These are phyloP conservation scores for Phorcus lineatus DNA, from an alignment of 2,888 invertebrate species.

Conservation along the genomic window DNA sequence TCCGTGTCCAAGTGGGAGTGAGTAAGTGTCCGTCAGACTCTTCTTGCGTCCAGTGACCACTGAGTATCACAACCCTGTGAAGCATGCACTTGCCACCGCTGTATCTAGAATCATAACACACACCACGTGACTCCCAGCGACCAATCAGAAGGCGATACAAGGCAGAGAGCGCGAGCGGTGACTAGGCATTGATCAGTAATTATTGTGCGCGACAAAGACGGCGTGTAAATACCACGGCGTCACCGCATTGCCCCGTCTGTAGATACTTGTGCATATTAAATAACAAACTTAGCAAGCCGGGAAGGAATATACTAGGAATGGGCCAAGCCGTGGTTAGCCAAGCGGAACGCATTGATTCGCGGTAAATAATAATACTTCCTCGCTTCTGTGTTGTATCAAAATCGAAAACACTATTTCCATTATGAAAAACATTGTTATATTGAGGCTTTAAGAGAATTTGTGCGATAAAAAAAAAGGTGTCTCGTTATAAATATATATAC, in stretches of 20 bases:
- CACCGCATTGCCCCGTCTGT: neutral
- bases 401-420: too few relatives aligned
- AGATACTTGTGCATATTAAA: neutral
- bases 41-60: neutral
- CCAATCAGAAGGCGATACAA: neutral
- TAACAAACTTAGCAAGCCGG: neutral
- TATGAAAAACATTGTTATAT: too few relatives aligned
- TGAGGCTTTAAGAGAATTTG: neutral
- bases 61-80: neutral
- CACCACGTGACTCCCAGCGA: slow-evolving; percentile 13
- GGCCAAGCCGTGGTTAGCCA: too few relatives aligned
- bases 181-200: slow-evolving; percentile 14
- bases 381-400: too few relatives aligned
- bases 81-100: neutral
- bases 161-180: slow-evolving; percentile 10
- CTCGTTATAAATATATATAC: too few relatives aligned
- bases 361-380: too few relatives aligned
- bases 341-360: too few relatives aligned
- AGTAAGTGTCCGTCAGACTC: neutral
- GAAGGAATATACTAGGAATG: too few relatives aligned
- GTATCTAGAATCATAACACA: slow-evolving; percentile 19
- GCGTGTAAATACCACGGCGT: neutral
- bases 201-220: neutral
- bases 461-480: too few relatives aligned
- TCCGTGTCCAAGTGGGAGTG: neutral